phyloP scores from a whole-genome alignment of 2,888 invertebrate genomes.

The Harpagoxenus sublaevis region DNA sequence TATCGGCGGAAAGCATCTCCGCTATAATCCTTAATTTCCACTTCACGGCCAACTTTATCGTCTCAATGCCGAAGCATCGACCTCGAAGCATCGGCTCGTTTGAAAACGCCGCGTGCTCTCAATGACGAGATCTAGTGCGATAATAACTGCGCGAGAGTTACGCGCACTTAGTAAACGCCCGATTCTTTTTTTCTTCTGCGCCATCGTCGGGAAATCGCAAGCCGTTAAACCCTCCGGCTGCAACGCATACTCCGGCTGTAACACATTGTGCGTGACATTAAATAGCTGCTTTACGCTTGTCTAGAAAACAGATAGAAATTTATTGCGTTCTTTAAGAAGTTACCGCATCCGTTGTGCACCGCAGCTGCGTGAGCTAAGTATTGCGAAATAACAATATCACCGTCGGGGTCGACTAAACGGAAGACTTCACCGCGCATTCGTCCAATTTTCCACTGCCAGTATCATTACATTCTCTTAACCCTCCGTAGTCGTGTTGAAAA shows the following conservation, averaged over 20 bases:
- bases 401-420: not conserved
- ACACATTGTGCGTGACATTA: slow-evolving; percentile 32
- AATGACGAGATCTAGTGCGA: slow-evolving; percentile 50
- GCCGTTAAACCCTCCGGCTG: slow-evolving; percentile 22
- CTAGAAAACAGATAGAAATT: slow-evolving; percentile 45
- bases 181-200: not conserved
- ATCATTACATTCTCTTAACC: slow-evolving; percentile 44
- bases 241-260: not conserved
- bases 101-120: slow-evolving; percentile 20
- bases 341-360: not conserved
- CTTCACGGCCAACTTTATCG: slow-evolving; percentile 37
- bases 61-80: slow-evolving; percentile 25
- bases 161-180: slow-evolving; percentile 53
- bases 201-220: slow-evolving; percentile 17
- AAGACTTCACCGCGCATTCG: slow-evolving; percentile 19
- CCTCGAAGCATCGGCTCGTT: slow-evolving; percentile 40
- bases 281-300: slow-evolving; percentile 32
- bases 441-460: slow-evolving; percentile 40
- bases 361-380: slow-evolving; percentile 19
- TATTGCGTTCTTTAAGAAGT: slow-evolving; percentile 22
- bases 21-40: too few species aligned
- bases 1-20: too few species aligned
- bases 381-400: slow-evolving; percentile 41
- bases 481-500: too few species aligned
- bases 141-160: slow-evolving; percentile 58